Evolutionary conservation across 2,113 vertebrate species (phyloP).

Genomic region (Panthera leo): DNA sequence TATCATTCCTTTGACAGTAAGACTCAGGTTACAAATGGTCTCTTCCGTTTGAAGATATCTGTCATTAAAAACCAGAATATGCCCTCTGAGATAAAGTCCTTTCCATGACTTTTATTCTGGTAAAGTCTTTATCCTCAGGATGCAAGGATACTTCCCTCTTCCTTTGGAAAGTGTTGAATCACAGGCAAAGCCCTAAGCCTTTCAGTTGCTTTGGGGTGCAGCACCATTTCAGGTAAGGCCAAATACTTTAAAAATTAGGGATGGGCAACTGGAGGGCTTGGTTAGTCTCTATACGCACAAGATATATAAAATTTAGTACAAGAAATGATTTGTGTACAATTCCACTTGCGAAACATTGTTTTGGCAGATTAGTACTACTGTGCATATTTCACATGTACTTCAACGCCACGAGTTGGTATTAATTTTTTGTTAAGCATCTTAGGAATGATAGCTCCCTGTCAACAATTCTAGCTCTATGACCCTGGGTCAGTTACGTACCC

Average conservation of each 20-base stretch:
- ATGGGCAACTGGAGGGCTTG: background rate
- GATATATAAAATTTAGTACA: background rate
- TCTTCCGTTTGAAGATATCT: background rate
- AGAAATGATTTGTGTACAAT: background rate
- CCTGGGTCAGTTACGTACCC: background rate
- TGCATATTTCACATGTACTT: background rate
- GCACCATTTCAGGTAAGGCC: constrained; percentile 65
- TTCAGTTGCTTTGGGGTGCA: constrained; percentile 15
- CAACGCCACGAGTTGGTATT: background rate
- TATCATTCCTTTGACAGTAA: background rate
- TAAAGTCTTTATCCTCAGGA: constrained; percentile 62
- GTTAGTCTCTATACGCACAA: background rate
- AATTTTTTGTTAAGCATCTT: constrained; percentile 4
- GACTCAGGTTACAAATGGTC: background rate
- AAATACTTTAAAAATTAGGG: background rate
- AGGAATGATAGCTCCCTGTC: background rate
- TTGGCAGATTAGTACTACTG: background rate
- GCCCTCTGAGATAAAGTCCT: constrained; percentile 31
- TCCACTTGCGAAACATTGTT: background rate
- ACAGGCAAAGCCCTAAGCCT: background rate
- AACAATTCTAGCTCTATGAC: background rate
- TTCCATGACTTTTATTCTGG: background rate
- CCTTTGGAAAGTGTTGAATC: constrained; percentile 26
- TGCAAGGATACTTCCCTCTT: constrained; percentile 39
- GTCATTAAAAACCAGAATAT: background rate